Evolutionary conservation across 2,888 invertebrate genomes (phyloP), one percentile per base, ranked within the genome.

Genomic region (Caenorhabditis afra): DNA sequence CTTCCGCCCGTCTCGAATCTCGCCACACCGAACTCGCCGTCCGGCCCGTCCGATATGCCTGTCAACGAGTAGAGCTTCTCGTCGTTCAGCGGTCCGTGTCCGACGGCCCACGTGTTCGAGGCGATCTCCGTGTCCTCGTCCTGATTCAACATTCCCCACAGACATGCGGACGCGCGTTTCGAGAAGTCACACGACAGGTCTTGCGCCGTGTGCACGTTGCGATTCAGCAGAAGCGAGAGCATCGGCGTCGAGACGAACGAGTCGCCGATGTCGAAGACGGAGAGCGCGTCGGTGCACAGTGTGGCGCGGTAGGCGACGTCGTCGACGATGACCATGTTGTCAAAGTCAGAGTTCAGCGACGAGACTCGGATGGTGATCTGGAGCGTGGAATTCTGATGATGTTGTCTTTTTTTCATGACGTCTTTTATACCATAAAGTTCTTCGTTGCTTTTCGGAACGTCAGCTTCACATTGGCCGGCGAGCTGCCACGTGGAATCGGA

Each of bases 261-360:
- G 14, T 79, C 75, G 18, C 88, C 89, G 16, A 88, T 74, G 64
- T 89, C 89, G 50, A 88, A 83, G 12, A 85, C 85, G 16, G 86
- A 86, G 12, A 87, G 66, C 8, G 89, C 87, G 65, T 88, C 87
- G 5, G 81, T 74, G 64, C 84, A 84, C 20, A 84, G 65, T 1
- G 84, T 84, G 18, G 84, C 82, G 16, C 68, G 70, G 62, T 89
- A 89, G 16, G 78, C 71, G 37, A 89, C 83, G 74, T 90, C 89
- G 59, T 89, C 89, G 8, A 89, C 73, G 20, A 88, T 82, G 20
- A 89, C 81, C 62, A 87, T 88, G 78, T 85, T 89, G 82, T 89
- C 89, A 23, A 85, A 85, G 57, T 89, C 86, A 3, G 80, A 49
- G 65, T 87, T 87, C 55, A 86, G 73, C 7, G 70, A 70, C n/a